These are phyloP conservation scores for Scomber japonicus DNA, from an alignment of 2,113 vertebrate genomes.

Conservation along the genomic window DNA sequence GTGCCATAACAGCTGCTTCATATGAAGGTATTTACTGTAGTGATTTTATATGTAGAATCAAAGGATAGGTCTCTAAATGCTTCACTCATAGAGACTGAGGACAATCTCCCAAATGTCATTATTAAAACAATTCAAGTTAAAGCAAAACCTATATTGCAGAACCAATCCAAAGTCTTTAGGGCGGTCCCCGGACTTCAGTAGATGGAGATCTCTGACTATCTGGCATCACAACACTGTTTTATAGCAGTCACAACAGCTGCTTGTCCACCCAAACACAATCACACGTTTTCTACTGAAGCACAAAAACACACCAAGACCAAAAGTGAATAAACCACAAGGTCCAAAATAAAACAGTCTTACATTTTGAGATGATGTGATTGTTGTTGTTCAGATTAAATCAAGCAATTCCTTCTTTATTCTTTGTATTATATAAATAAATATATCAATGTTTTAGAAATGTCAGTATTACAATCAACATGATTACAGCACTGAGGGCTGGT, in stretches of 20 bases:
- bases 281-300: background rate
- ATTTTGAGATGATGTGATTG: no score
- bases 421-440: background rate
- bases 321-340: background rate
- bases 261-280: background rate
- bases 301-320: background rate
- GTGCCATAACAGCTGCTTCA: slow-evolving; percentile 25
- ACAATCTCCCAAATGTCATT: no score
- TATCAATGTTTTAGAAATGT: background rate
- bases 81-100: no score
- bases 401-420: background rate
- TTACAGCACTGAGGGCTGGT: background rate
- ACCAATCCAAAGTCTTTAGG: no score
- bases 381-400: background rate
- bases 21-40: background rate
- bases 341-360: no score
- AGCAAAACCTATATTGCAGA: no score
- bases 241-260: background rate
- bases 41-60: background rate
- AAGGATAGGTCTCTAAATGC: no score
- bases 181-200: no score
- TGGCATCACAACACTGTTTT: no score
- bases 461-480: background rate
- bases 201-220: no score
- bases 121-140: no score